phyloP scores from a whole-genome alignment of 1,140 invertebrate genomes.

The Penaeus chinensis region DNA sequence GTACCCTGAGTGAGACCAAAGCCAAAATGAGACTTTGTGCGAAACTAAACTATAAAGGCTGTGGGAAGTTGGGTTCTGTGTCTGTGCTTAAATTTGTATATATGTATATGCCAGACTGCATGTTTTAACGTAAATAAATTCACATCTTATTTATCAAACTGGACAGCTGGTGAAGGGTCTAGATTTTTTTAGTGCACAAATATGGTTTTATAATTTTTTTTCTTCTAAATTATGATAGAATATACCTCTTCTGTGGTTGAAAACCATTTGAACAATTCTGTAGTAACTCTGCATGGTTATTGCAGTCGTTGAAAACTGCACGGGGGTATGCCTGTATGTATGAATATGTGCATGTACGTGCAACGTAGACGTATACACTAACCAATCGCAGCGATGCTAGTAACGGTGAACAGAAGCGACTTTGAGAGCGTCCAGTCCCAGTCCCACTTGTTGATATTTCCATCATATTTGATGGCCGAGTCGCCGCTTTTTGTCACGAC shows the following conservation, averaged over 20 bases:
- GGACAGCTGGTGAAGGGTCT: background rate
- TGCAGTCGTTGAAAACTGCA: background rate
- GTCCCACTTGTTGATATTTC: constrained; percentile 63
- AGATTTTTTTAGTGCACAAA: background rate
- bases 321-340: background rate
- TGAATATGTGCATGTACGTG: background rate
- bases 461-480: constrained; percentile 63
- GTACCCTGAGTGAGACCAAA: constrained; percentile 66
- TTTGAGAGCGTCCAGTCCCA: constrained; percentile 66
- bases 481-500: constrained; percentile 63
- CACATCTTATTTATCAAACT: background rate
- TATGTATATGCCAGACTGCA: background rate
- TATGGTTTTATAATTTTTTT: no score
- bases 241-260: no score
- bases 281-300: background rate
- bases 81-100: background rate
- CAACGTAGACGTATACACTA: background rate
- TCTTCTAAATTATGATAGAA: no score
- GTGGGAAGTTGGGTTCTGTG: background rate
- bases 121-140: background rate
- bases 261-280: no score
- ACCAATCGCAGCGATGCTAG: constrained; percentile 66
- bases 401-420: constrained; percentile 66
- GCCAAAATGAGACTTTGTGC: background rate
- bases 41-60: no score